phyloP scores from a whole-genome alignment of 2,888 invertebrate genomes.

The Campopleginae sp. region DNA sequence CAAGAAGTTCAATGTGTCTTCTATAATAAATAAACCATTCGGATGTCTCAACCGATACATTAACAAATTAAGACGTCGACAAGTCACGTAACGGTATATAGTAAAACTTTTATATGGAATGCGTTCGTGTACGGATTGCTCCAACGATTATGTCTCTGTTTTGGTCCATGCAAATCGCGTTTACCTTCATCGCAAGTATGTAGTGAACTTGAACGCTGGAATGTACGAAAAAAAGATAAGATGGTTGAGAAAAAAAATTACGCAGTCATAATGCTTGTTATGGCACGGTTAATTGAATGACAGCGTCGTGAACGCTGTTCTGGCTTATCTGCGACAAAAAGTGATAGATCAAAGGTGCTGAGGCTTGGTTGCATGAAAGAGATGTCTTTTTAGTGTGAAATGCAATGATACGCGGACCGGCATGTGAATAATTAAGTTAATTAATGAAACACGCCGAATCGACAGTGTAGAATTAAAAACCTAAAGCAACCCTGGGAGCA shows the following conservation, averaged over 20 bases:
- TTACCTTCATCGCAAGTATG: background rate
- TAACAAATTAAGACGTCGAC: background rate
- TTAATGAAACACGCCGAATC: background rate
- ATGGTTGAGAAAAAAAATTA: no score
- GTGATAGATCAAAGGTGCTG: background rate
- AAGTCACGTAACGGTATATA: background rate
- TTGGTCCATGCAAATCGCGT: background rate
- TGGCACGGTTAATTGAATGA: background rate
- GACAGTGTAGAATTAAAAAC: background rate
- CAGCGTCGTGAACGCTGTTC: background rate
- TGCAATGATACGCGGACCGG: background rate
- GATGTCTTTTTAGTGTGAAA: background rate
- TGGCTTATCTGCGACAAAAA: background rate
- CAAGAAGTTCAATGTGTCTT: background rate
- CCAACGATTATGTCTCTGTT: background rate
- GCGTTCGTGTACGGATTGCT: background rate
- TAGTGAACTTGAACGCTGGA: background rate
- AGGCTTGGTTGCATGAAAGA: background rate
- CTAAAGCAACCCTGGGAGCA: background rate
- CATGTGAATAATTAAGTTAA: background rate
- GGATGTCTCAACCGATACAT: background rate
- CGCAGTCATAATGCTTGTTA: background rate
- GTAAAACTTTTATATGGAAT: background rate
- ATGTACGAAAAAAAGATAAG: no score
- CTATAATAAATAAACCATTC: background rate